Conservation (phyloP, 2,797 vertebrate genomes). For the Myotis planiceps region DNA sequence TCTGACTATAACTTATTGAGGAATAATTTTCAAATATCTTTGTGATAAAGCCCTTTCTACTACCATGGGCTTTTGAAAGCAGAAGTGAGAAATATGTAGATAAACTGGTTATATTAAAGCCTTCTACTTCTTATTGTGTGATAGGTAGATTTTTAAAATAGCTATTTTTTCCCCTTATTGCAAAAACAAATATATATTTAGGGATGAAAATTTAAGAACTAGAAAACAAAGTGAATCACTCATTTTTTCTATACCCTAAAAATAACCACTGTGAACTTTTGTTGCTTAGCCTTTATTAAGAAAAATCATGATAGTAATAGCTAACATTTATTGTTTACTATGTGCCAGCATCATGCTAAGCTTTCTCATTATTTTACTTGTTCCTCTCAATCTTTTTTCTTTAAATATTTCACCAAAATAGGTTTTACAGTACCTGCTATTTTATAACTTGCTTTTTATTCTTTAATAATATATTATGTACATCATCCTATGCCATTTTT, state of each 20-base stretch:
- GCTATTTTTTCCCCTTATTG: not conserved
- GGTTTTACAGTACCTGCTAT: not conserved
- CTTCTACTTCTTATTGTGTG: not conserved
- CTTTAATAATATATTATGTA: not conserved
- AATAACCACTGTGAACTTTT: not conserved
- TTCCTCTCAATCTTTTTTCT: not conserved
- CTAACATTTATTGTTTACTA: not conserved
- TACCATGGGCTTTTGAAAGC: not conserved
- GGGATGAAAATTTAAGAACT: slow-evolving; percentile 27
- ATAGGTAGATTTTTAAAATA: slow-evolving; percentile 19
- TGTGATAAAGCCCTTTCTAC: slow-evolving; percentile 11
- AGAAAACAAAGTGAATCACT: not conserved
- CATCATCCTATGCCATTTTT: not conserved
- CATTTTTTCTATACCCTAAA: not conserved
- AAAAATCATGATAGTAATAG: not conserved
- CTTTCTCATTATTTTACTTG: slow-evolving; percentile 1
- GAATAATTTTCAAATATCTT: slow-evolving; percentile 9
- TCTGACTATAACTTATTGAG: not conserved
- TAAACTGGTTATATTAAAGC: slow-evolving; percentile 50
- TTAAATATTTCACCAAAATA: not conserved
- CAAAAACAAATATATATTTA: slow-evolving; percentile 23
- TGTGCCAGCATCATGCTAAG: not conserved
- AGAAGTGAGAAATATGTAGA: slow-evolving; percentile 12
- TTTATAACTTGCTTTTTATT: slow-evolving; percentile 35
- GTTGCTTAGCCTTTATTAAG: not conserved